phyloP scores from a whole-genome alignment of 2,113 vertebrate species.

The Xenopus tropicalis region DNA sequence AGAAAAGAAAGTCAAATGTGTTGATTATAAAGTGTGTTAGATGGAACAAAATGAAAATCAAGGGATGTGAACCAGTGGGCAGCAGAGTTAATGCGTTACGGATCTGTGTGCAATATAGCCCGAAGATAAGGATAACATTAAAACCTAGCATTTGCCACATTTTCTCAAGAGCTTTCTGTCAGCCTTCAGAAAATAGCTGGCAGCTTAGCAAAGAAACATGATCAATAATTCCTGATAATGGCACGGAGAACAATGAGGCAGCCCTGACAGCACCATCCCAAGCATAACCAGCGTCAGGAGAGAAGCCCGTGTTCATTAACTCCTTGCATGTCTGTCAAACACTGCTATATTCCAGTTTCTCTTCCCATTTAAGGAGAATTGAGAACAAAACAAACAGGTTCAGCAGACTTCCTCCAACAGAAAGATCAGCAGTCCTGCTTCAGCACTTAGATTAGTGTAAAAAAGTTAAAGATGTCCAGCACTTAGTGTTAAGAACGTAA shows the following conservation, averaged over 20 bases:
- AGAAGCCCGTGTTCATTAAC: not conserved
- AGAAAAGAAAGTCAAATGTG: not conserved
- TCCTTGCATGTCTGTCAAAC: not conserved
- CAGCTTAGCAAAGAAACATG: not conserved
- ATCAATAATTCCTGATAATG: slow-evolving; percentile 8
- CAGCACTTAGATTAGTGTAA: too few species aligned
- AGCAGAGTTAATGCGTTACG: not conserved
- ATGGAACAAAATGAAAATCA: slow-evolving; percentile 1
- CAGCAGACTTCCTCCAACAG: too few species aligned
- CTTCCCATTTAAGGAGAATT: too few species aligned
- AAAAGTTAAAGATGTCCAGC: too few species aligned
- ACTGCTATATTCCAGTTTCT: too few species aligned
- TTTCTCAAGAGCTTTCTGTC: slow-evolving; percentile 4
- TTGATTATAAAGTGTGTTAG: not conserved
- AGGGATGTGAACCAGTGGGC: not conserved
- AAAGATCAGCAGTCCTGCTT: too few species aligned
- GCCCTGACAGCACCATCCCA: not conserved
- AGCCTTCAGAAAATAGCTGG: not conserved
- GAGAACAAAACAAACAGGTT: too few species aligned
- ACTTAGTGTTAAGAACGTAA: too few species aligned
- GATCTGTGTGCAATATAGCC: not conserved
- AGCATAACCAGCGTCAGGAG: not conserved
- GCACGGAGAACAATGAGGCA: not conserved
- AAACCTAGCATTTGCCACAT: not conserved
- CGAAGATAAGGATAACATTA: not conserved